Base-by-base conservation (phyloP, 2,888 invertebrate species). In the Acanthosoma haemorrhoidale region DNA sequence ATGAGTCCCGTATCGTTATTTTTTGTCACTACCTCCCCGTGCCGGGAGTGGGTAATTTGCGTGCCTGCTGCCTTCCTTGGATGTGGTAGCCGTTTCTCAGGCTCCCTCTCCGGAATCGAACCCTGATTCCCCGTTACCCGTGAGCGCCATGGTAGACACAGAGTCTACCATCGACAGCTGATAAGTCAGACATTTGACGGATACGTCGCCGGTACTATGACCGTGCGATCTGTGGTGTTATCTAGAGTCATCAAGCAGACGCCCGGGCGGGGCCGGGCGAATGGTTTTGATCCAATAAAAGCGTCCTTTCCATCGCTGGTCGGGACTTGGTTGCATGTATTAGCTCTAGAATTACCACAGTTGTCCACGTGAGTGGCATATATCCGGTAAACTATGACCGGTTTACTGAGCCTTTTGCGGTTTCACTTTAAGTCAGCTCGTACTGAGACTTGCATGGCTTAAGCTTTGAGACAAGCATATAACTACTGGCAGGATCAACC, bases 81-180 rank as follows among this genome's bases (percentile, higher is more conserved):
- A 85, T 84, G 84, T 85, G 85, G 84, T 85, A 84, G 84, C 85
- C 84, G 83, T 86, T 85, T 85, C 84, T 85, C 85, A 85, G 84
- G 85, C 85, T 85, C 84, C 84, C 85, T 86, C 86, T 86, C 84
- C 85, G 84, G 85, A 86, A 86, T 85, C 85, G 84, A 87, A 87
- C 86, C 86, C 86, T 86, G 83, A 87, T 87, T 86, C 86, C 84
- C 86, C 86, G 86, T 87, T 85, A 87, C 86, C 84, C 85, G 85
- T 87, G 82, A 83, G 82, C 81, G 84, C 85, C 85, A 86, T 84
- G 85, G 85, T 85, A 85, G 84, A 82, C 85, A 80, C 81, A 82
- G 82, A 84, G 82, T 82, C 83, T 85, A 85, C 85, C 85, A 84
- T 86, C 85, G 82, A 84, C 80, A 85, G 84, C 84, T 85, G 85